Percentiles rank a stretch among this genome's conserved stretches.
These are phyloP conservation scores for Drosophila persimilis DNA, from an alignment of 1,140 invertebrate species.

Conservation along the genomic window DNA sequence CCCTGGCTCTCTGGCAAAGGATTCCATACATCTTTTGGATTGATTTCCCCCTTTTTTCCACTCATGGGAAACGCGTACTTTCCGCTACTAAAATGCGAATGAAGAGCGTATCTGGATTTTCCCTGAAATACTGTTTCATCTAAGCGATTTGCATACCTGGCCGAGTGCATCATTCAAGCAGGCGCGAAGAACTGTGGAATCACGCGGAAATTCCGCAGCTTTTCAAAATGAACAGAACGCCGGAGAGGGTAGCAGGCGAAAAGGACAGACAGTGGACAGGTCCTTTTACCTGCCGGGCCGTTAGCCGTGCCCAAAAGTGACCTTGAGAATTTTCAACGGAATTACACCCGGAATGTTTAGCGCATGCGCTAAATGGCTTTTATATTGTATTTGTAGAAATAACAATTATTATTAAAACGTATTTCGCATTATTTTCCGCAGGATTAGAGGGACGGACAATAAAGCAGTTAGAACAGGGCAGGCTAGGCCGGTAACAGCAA, in stretches of 20 bases:
- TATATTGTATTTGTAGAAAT: slow-evolving; percentile 79
- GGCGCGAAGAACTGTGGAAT: slow-evolving; percentile 49
- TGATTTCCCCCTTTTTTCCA: slow-evolving; percentile 31
- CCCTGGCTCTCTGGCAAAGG: not conserved
- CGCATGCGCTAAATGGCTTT: slow-evolving; percentile 80
- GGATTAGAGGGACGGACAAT: slow-evolving; percentile 74
- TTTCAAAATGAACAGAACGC: slow-evolving; percentile 59
- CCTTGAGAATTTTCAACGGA: slow-evolving; percentile 75
- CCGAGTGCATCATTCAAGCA: slow-evolving; percentile 64
- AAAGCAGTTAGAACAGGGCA: slow-evolving; percentile 34
- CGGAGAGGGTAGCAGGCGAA: slow-evolving; percentile 20
- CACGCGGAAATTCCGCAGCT: slow-evolving; percentile 71
- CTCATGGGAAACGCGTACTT: slow-evolving; percentile 52
- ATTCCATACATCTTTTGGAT: not conserved
- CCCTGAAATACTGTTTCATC: slow-evolving; percentile 65
- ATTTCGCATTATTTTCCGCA: slow-evolving; percentile 81
- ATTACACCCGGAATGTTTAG: slow-evolving; percentile 76
- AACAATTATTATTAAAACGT: slow-evolving; percentile 82
- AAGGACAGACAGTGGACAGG: slow-evolving; percentile 29
- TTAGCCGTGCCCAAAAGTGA: slow-evolving; percentile 63
- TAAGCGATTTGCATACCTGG: slow-evolving; percentile 73
- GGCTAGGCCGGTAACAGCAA: not conserved
- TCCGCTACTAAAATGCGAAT: slow-evolving; percentile 67
- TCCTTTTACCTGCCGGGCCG: slow-evolving; percentile 59
- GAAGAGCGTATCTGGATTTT: slow-evolving; percentile 63